Evolutionary conservation across 2,113 vertebrate genomes (phyloP).

Genomic region (Prinia subflava): DNA sequence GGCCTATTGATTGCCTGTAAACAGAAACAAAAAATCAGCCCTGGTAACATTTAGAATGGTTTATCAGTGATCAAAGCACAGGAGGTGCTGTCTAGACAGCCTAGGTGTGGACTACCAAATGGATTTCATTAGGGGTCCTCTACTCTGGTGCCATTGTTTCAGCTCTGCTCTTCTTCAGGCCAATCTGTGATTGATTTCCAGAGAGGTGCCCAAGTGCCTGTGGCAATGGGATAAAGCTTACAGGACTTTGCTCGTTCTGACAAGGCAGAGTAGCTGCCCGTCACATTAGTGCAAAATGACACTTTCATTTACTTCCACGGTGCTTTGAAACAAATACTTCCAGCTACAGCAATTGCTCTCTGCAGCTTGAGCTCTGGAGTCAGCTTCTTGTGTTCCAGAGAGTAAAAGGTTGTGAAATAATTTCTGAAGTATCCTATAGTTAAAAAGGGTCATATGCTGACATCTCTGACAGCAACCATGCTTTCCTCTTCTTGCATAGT

Average conservation of each 20-base stretch:
- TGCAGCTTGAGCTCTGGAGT: constrained; percentile 61
- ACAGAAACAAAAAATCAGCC: constrained; percentile 72
- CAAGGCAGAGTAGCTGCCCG: constrained; percentile 75
- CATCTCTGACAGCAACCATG: not conserved
- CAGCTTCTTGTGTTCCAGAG: constrained; percentile 66
- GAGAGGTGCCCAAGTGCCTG: constrained; percentile 82
- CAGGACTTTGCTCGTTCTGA: constrained; percentile 77
- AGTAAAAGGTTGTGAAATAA: constrained; percentile 58
- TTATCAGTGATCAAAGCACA: constrained; percentile 80
- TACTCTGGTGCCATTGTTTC: constrained; percentile 70
- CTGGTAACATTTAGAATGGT: constrained; percentile 77
- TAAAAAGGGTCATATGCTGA: not conserved
- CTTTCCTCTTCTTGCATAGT: not conserved
- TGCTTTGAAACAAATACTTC: constrained; percentile 78
- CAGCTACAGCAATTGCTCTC: constrained; percentile 75
- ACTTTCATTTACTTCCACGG: constrained; percentile 76
- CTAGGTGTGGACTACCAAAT: constrained; percentile 81
- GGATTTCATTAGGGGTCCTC: constrained; percentile 81
- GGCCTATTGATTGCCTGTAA: constrained; percentile 75
- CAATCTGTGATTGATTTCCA: constrained; percentile 94
- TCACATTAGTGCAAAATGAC: constrained; percentile 88
- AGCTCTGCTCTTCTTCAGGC: constrained; percentile 74
- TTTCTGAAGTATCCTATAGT: constrained; percentile 66
- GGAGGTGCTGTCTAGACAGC: constrained; percentile 77
- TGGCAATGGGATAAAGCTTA: constrained; percentile 83